Evolutionary conservation across 2,113 vertebrate genomes (phyloP).

Genomic region (Piprites chloris): DNA sequence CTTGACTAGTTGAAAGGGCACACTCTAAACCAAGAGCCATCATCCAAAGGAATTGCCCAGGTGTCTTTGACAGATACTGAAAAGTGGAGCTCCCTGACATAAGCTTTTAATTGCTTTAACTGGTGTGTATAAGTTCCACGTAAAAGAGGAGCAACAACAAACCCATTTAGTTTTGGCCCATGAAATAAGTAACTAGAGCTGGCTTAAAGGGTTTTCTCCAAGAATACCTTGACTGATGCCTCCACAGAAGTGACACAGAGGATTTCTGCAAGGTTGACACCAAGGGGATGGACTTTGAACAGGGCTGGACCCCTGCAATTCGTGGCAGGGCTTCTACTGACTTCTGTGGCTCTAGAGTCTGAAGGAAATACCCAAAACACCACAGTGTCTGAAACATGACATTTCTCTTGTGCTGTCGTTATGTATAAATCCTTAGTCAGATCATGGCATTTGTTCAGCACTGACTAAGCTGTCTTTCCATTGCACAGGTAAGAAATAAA

Average conservation of each 20-base stretch:
- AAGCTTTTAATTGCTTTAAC: background rate
- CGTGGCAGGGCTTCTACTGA: background rate
- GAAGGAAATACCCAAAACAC: background rate
- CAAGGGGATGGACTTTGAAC: background rate
- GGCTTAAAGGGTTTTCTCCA: background rate
- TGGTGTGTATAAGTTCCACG: background rate
- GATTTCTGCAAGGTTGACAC: background rate
- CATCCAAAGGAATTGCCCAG: background rate
- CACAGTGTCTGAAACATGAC: background rate
- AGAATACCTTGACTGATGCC: fast-evolving
- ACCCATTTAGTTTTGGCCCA: background rate
- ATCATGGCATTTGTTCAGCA: background rate
- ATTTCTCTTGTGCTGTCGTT: background rate
- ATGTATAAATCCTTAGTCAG: background rate
- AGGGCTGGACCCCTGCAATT: background rate
- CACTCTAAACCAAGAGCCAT: background rate
- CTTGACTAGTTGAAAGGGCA: background rate
- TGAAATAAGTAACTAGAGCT: background rate
- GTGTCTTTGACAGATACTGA: background rate
- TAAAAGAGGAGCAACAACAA: background rate
- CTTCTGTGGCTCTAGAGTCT: background rate
- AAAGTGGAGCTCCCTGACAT: background rate
- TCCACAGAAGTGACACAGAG: background rate
- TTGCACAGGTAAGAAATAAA: background rate
- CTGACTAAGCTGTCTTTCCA: background rate